phyloP scores from a whole-genome alignment of 1,140 invertebrate genomes.

The Radopholus similis region DNA sequence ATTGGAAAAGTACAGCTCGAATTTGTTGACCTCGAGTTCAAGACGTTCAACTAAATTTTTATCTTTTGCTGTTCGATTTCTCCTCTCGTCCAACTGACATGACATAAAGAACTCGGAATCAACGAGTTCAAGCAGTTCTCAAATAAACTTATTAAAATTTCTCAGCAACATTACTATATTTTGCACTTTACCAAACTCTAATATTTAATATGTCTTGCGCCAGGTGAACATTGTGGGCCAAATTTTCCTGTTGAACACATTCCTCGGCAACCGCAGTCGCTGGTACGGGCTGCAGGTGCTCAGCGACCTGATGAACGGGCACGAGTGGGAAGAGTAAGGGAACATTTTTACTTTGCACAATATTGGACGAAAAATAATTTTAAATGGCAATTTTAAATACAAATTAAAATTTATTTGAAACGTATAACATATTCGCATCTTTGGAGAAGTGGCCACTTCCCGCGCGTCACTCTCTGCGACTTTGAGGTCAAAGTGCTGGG shows the following conservation, averaged over 20 bases:
- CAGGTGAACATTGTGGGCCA: constrained; percentile 53
- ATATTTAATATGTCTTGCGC: not conserved
- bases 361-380: too few relatives aligned
- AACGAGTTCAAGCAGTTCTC: too few relatives aligned
- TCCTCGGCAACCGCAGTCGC: constrained; percentile 50
- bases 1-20: too few relatives aligned
- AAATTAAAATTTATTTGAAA: too few relatives aligned
- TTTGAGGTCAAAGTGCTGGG: constrained; percentile 60
- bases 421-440: too few relatives aligned
- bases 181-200: too few relatives aligned
- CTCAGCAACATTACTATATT: too few relatives aligned
- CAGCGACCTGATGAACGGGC: constrained; percentile 57
- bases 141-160: too few relatives aligned
- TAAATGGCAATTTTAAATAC: too few relatives aligned
- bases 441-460: constrained; percentile 57
- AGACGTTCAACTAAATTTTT: not conserved
- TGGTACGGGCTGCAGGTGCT: constrained; percentile 58
- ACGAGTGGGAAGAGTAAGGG: constrained; percentile 60
- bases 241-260: constrained; percentile 56
- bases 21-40: not conserved
- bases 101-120: too few relatives aligned
- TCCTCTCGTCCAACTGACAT: not conserved
- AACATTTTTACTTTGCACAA: too few relatives aligned
- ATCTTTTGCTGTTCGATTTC: not conserved
- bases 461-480: constrained; percentile 57